Evolutionary conservation across 2,113 vertebrate genomes (phyloP).

Genomic region (Pedionomus torquatus): DNA sequence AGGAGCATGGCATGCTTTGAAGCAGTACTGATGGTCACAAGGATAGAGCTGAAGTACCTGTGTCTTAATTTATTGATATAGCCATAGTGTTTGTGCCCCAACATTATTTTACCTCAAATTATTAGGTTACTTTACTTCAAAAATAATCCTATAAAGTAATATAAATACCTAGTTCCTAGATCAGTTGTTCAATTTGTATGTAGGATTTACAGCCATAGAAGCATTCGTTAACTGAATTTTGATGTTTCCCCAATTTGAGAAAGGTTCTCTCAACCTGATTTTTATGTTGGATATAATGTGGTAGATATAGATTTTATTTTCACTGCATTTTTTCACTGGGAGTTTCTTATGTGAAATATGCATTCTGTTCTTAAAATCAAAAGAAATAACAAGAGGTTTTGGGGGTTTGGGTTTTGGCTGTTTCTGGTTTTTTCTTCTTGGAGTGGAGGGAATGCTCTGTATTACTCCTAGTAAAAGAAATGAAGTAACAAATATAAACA

Average conservation of each 20-base stretch:
- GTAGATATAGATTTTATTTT: neutral
- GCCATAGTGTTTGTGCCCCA: fast-evolving
- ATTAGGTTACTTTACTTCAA: neutral
- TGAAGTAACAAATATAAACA: neutral
- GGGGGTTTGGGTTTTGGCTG: too few relatives aligned
- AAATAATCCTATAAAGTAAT: neutral
- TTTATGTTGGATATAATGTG: neutral
- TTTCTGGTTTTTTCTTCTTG: neutral
- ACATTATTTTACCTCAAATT: neutral
- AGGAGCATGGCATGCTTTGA: neutral
- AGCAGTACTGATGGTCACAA: neutral
- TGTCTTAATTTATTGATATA: neutral
- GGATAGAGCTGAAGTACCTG: neutral
- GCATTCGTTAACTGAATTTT: neutral
- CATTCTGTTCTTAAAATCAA: neutral
- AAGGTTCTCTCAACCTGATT: neutral
- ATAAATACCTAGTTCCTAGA: neutral
- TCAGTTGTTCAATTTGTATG: neutral
- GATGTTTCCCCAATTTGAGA: neutral
- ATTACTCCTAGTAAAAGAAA: neutral
- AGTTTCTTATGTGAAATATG: neutral
- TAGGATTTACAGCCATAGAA: neutral
- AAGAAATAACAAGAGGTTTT: neutral
- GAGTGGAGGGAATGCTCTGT: neutral
- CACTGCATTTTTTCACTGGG: neutral